Conservation (phyloP, 1,140 invertebrate species). For the Cylas formicarius region DNA sequence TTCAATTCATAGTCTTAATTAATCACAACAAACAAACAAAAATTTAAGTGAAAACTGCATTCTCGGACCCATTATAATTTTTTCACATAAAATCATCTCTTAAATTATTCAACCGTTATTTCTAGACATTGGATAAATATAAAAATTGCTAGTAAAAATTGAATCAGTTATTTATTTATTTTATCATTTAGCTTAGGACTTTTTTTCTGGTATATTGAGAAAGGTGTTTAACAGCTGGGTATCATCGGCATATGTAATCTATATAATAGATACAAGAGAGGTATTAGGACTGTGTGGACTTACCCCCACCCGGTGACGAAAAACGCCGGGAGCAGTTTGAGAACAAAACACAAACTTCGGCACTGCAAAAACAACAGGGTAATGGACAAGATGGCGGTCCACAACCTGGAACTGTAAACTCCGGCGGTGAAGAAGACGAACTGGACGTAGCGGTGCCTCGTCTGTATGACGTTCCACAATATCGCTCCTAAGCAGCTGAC, state of each 20-base stretch:
- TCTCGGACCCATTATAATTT: no score
- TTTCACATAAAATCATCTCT: no score
- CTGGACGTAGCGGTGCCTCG: constrained; percentile 52
- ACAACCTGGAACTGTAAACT: constrained; percentile 70
- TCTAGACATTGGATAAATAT: neutral
- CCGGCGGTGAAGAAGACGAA: constrained; percentile 66
- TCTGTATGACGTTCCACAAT: constrained; percentile 53
- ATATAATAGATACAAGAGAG: neutral
- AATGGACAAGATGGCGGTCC: constrained; percentile 74
- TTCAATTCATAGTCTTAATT: no score
- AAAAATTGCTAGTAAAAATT: neutral
- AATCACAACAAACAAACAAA: no score
- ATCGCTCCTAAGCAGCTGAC: constrained; percentile 60
- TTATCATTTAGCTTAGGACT: neutral
- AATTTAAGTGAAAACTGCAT: no score
- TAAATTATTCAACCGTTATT: no score
- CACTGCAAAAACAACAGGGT: constrained; percentile 75
- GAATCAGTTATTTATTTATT: neutral
- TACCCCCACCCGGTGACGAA: constrained; percentile 72
- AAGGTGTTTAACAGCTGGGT: neutral
- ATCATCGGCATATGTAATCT: neutral
- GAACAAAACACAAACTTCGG: constrained; percentile 70
- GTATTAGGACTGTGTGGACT: constrained; percentile 23
- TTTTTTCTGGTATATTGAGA: neutral
- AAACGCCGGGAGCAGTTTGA: constrained; percentile 64